A percentile compares a stretch with the other conserved stretches of the same genome.
Conservation (phyloP, 2,113 vertebrate genomes). For the Pygathrix nemaeus region DNA sequence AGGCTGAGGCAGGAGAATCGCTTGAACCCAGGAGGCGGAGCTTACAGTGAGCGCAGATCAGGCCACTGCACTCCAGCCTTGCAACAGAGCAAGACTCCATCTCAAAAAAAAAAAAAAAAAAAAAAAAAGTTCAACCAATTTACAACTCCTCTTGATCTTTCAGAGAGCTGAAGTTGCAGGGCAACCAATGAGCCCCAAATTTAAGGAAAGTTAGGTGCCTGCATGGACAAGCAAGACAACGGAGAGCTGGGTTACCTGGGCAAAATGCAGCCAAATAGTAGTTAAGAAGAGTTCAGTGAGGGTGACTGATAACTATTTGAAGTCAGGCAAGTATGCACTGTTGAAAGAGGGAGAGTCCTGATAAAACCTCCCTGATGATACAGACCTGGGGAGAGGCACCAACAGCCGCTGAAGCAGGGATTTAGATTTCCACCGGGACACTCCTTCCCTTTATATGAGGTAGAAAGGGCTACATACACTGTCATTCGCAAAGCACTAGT, state of each 20-base stretch:
- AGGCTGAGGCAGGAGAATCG: too few species aligned
- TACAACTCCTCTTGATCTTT: not conserved
- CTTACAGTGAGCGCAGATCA: too few species aligned
- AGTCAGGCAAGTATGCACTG: rapidly evolving
- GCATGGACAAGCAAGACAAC: not conserved
- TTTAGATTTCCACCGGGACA: not conserved
- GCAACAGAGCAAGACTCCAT: too few species aligned
- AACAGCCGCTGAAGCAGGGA: not conserved
- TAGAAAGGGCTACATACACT: not conserved
- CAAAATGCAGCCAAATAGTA: not conserved
- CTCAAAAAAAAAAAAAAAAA: too few species aligned
- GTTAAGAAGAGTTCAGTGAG: not conserved
- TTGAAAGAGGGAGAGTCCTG: not conserved
- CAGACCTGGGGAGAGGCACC: not conserved
- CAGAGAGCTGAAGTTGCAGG: not conserved
- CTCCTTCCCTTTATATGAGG: not conserved
- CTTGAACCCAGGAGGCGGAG: too few species aligned
- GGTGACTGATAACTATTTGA: not conserved
- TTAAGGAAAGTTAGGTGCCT: not conserved
- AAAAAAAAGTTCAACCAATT: not conserved
- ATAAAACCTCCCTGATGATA: not conserved
- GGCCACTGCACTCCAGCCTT: too few species aligned
- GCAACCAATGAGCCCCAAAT: not conserved
- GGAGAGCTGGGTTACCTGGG: not conserved
- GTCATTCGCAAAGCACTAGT: not conserved